Percentiles rank a stretch among this genome's conserved stretches.
These are phyloP conservation scores for Pherbina coryleti DNA, from an alignment of 2,888 invertebrate species.

Conservation along the genomic window DNA sequence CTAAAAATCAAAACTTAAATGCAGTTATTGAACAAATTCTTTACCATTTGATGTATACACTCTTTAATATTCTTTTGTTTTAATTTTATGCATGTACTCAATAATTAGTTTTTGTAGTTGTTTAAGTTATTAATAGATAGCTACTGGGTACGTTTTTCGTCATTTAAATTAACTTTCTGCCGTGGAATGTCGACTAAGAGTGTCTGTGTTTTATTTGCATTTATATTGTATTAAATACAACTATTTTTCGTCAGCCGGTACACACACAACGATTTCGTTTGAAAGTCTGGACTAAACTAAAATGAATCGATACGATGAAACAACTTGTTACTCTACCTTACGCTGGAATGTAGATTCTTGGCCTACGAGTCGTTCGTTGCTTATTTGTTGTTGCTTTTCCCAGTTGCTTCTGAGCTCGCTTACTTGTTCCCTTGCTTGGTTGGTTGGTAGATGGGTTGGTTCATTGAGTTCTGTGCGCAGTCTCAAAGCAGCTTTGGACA, in stretches of 20 bases:
- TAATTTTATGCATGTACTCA: not conserved
- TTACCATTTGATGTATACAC: not conserved
- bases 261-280: slow-evolving; percentile 46
- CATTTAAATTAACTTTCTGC: slow-evolving; percentile 12
- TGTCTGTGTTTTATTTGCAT: not conserved
- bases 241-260: not conserved
- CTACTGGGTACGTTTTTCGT: not conserved
- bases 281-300: slow-evolving; percentile 51
- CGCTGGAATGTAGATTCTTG: slow-evolving; percentile 36
- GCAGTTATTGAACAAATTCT: not conserved
- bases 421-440: no score
- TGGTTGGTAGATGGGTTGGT: no score
- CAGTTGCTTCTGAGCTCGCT: no score
- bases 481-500: not conserved
- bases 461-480: not conserved
- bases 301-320: not conserved
- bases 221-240: not conserved
- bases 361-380: slow-evolving; percentile 4
- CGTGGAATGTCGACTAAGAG: slow-evolving; percentile 18
- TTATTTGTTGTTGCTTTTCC: slow-evolving; percentile 13
- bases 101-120: not conserved
- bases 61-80: not conserved
- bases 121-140: not conserved
- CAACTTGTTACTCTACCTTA: slow-evolving; percentile 32
- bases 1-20: not conserved